Evolutionary conservation across 1,140 invertebrate species (phyloP), one percentile per base, ranked within the genome.

Genomic region (Halesus radiatus): DNA sequence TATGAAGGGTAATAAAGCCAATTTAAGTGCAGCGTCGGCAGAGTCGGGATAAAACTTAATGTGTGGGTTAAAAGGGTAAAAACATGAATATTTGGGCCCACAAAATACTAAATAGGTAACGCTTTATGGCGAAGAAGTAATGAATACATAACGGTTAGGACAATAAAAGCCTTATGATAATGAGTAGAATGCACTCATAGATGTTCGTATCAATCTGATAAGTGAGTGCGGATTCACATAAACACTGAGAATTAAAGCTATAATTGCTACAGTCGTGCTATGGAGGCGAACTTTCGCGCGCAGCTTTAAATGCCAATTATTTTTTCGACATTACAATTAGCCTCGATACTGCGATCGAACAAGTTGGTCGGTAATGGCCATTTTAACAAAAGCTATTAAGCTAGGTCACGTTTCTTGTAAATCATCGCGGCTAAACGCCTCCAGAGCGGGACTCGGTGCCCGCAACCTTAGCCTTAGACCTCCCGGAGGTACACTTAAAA

Each of bases 331-430:
- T 74, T 74, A 74, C 72, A 74, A 74, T 74, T 74, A 74, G 72
- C 72, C 72, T 74, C 72, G 23, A 74, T 74, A 74, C 37, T 58
- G 18, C 72, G 72, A 74, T 74, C 72, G 52, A 74, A 74, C 72
- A 74, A 58, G 72, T 58, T 32, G 22, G 72, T 74, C 54, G 22
- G 72, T 74, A 74, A 54, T 74, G 72, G 72, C 52, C 53, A 58
- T 81, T 81, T 81, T 75, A 74, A 70, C 70, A 58, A 76, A 81
- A 81, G 70, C 80, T 76, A 81, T 81, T 81, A 81, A 81, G 73
- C 76, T 75, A 76, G 76, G 80, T 81, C 80, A 81, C 80, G 80
- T 81, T 81, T 77, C 70, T 70, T 77, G 64, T 53, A 74, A 74
- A 74, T 74, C 53, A 73, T 73, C 56, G 45, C 72, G 16, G 72